Evolutionary conservation across 1,140 invertebrate genomes (phyloP).

Genomic region (Caenorhabditis tropicalis): DNA sequence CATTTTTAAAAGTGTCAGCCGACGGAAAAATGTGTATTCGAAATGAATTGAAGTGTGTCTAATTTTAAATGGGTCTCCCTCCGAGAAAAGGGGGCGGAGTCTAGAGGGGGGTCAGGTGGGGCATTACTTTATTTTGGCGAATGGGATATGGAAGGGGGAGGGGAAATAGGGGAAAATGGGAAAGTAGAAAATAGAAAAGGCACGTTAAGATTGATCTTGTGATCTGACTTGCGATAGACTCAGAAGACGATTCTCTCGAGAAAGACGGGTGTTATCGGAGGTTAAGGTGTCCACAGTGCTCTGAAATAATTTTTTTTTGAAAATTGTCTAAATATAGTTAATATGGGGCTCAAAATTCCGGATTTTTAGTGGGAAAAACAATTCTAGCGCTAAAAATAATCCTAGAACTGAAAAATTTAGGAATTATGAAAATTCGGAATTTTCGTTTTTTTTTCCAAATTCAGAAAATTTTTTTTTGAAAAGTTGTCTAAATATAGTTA

Average conservation of each 20-base stretch:
- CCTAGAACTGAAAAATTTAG: no score
- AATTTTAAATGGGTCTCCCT: background rate
- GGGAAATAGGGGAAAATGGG: background rate
- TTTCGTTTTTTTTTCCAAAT: no score
- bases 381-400: no score
- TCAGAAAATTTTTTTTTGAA: no score
- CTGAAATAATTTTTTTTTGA: conserved; percentile 1
- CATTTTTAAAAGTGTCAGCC: background rate
- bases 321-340: no score
- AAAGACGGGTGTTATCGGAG: conserved; percentile 12
- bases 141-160: background rate
- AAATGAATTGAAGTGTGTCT: background rate
- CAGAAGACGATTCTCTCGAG: conserved; percentile 41
- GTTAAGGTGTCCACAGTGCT: conserved; percentile 33
- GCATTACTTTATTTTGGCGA: background rate
- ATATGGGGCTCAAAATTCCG: no score
- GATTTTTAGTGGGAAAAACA: no score
- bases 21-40: background rate
- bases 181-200: background rate
- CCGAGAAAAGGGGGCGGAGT: background rate
- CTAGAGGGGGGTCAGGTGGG: background rate
- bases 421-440: no score
- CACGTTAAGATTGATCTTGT: background rate
- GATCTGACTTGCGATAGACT: conserved; percentile 10
- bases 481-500: no score